A percentile compares a stretch with the other conserved stretches of the same genome.
Evolutionary conservation across 2,797 vertebrate species (phyloP).

Genomic region (Gambusia yucatana): DNA sequence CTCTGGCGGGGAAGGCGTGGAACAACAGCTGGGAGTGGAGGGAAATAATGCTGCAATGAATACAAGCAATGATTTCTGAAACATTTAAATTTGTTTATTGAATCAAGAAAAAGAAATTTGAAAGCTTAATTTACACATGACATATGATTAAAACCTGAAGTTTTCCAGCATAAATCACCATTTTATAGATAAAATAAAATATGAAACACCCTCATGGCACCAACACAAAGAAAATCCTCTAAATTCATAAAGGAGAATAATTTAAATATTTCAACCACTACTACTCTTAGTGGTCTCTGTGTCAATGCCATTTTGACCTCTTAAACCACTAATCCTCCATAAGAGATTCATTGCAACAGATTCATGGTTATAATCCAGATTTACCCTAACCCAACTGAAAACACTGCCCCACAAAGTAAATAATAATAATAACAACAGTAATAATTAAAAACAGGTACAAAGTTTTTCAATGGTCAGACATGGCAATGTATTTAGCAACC

Average conservation of each 20-base stretch:
- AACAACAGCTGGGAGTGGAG: constrained; percentile 35
- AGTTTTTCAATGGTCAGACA: neutral
- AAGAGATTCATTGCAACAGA: constrained; percentile 43
- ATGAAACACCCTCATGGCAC: constrained; percentile 47
- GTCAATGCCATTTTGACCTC: constrained; percentile 20
- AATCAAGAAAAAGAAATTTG: constrained; percentile 22
- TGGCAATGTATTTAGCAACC: constrained; percentile 2
- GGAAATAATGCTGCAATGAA: constrained; percentile 20
- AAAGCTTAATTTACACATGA: constrained; percentile 14
- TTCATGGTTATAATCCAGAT: constrained; percentile 64
- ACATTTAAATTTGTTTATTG: constrained; percentile 52
- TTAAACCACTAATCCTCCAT: constrained; percentile 49
- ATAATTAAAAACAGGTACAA: constrained; percentile 22
- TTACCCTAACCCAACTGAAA: constrained; percentile 45
- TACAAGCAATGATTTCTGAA: neutral
- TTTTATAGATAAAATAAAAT: constrained; percentile 9
- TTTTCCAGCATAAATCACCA: constrained; percentile 9
- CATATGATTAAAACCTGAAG: constrained; percentile 20
- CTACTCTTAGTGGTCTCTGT: constrained; percentile 31
- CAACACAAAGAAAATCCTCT: constrained; percentile 15
- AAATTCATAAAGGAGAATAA: constrained; percentile 16
- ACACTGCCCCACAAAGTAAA: constrained; percentile 28
- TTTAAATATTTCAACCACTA: constrained; percentile 9
- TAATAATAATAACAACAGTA: constrained; percentile 8
- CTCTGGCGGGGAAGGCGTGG: constrained; percentile 40